Conservation (phyloP, 2,113 vertebrate genomes). For the Dendrocopos noguchii region DNA sequence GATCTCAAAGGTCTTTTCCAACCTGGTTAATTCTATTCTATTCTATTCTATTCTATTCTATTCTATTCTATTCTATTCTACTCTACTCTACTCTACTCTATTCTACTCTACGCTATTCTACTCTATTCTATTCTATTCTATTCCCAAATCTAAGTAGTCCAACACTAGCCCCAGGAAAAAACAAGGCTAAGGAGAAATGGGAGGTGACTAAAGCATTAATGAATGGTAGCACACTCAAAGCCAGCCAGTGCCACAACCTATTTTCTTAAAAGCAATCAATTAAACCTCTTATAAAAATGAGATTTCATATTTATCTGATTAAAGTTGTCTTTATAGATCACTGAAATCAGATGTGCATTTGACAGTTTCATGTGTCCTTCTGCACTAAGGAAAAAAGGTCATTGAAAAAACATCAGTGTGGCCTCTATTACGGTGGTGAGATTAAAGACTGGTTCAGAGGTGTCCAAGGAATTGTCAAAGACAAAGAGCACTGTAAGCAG, state of each 20-base stretch:
- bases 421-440: neutral
- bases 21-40: too few relatives aligned
- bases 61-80: too few relatives aligned
- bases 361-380: slow-evolving; percentile 9
- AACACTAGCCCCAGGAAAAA: neutral
- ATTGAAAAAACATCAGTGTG: neutral
- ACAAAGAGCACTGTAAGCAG: neutral
- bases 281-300: slow-evolving; percentile 61
- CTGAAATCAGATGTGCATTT: neutral
- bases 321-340: neutral
- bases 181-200: neutral
- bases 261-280: slow-evolving; percentile 64
- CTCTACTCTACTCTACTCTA: too few relatives aligned
- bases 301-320: slow-evolving; percentile 35
- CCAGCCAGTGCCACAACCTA: slow-evolving; percentile 15
- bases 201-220: neutral
- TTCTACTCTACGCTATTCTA: too few relatives aligned
- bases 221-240: neutral
- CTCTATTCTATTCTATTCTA: too few relatives aligned
- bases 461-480: slow-evolving; percentile 31
- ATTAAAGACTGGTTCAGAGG: slow-evolving; percentile 17
- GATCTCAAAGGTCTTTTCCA: too few relatives aligned
- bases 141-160: neutral
- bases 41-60: too few relatives aligned
- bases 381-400: neutral